These are phyloP conservation scores for Petroica traversi DNA, from an alignment of 2,113 vertebrate species.

Conservation along the genomic window DNA sequence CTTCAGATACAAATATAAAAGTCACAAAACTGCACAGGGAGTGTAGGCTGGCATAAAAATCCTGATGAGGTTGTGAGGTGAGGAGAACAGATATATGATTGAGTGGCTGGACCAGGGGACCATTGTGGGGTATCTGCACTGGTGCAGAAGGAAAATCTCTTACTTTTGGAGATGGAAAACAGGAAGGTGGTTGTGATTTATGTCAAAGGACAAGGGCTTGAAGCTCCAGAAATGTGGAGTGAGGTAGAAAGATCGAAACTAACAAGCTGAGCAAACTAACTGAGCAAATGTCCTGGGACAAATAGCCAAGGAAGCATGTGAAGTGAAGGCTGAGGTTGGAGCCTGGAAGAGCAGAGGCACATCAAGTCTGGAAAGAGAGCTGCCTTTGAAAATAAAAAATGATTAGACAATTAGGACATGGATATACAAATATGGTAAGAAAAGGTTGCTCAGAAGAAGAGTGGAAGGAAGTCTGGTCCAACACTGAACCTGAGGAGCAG, in stretches of 20 bases:
- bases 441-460: background rate
- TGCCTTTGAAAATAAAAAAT: background rate
- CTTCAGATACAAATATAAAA: background rate
- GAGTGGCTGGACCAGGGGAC: background rate
- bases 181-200: background rate
- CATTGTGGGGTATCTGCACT: background rate
- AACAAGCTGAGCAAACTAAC: background rate
- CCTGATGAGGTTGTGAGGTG: background rate
- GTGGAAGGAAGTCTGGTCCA: background rate
- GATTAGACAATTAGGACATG: background rate
- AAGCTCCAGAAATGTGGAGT: background rate
- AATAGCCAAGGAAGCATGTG: background rate
- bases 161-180: background rate
- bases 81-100: background rate
- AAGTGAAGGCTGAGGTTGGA: background rate
- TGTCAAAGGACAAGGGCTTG: background rate
- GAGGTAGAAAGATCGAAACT: background rate
- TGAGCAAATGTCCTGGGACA: background rate
- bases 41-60: background rate
- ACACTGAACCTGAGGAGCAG: background rate
- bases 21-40: background rate
- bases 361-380: background rate
- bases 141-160: background rate
- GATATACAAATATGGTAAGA: background rate
- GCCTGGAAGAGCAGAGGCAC: rapidly evolving